A percentile compares a stretch with the other conserved stretches of the same genome.
Conservation (phyloP, 2,888 invertebrate genomes). For the Ptychoptera albimana region DNA sequence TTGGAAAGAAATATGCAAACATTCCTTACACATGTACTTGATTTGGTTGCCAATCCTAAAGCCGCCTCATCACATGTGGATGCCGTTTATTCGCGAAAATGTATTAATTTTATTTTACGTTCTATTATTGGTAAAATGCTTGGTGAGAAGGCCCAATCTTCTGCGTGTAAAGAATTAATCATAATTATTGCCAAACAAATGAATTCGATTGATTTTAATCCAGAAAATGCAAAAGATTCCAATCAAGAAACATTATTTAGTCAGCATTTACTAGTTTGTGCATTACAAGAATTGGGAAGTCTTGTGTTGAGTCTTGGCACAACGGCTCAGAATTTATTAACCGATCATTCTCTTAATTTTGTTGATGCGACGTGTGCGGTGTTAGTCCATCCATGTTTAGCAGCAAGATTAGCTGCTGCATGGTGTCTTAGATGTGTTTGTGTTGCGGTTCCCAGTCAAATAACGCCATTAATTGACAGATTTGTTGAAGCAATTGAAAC, state of each 20-base stretch:
- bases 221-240: slow-evolving; percentile 80
- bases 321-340: slow-evolving; percentile 76
- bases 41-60: slow-evolving; percentile 88
- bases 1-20: slow-evolving; percentile 78
- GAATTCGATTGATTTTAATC: slow-evolving; percentile 86
- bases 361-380: slow-evolving; percentile 47
- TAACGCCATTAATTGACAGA: slow-evolving; percentile 82
- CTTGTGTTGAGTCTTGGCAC: slow-evolving; percentile 86
- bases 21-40: slow-evolving; percentile 78
- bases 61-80: slow-evolving; percentile 94
- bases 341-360: slow-evolving; percentile 67
- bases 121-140: slow-evolving; percentile 86
- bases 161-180: slow-evolving; percentile 87
- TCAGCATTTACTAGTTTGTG: slow-evolving; percentile 83
- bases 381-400: slow-evolving; percentile 84
- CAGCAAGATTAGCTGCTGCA: slow-evolving; percentile 84
- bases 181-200: slow-evolving; percentile 86
- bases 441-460: slow-evolving; percentile 85
- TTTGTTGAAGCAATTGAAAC: slow-evolving; percentile 80
- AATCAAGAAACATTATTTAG: slow-evolving; percentile 82
- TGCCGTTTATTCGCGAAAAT: slow-evolving; percentile 93
- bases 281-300: slow-evolving; percentile 80
- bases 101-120: slow-evolving; percentile 87
- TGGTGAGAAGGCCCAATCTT: slow-evolving; percentile 92
- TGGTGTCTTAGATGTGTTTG: slow-evolving; percentile 87